These are phyloP conservation scores for Drosophila nigritarsus DNA, from an alignment of 2,888 invertebrate species.

Conservation along the genomic window DNA sequence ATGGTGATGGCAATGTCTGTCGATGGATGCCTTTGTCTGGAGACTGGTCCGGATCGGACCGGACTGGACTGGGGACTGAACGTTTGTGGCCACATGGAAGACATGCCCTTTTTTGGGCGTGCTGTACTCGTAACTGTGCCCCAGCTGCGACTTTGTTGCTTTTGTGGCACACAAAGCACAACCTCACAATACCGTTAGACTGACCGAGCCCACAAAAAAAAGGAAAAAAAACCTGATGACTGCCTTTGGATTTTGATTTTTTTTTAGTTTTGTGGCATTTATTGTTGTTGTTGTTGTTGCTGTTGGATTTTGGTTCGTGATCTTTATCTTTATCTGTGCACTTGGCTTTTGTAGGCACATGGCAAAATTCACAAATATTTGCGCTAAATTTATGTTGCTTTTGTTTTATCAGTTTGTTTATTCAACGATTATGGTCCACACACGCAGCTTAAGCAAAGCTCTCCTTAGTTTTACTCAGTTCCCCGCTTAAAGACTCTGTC, in stretches of 20 bases:
- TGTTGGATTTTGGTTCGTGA: slow-evolving; percentile 45
- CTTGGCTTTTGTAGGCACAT: slow-evolving; percentile 55
- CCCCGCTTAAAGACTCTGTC: slow-evolving; percentile 25
- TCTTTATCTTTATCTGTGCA: slow-evolving; percentile 70
- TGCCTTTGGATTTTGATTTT: slow-evolving; percentile 40
- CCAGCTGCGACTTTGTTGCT: slow-evolving; percentile 45
- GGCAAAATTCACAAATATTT: slow-evolving; percentile 71
- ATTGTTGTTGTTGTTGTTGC: slow-evolving; percentile 4
- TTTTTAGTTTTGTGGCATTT: slow-evolving; percentile 23
- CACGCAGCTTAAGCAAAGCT: slow-evolving; percentile 1
- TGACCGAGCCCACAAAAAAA: slow-evolving; percentile 50
- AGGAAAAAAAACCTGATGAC: slow-evolving; percentile 33
- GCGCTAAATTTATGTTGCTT: slow-evolving; percentile 68
- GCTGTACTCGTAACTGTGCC: slow-evolving; percentile 52
- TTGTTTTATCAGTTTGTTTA: slow-evolving; percentile 78
- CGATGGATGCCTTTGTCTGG: slow-evolving; percentile 62
- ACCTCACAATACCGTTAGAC: slow-evolving; percentile 65
- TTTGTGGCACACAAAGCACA: slow-evolving; percentile 55
- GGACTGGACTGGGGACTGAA: not conserved
- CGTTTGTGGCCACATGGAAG: slow-evolving; percentile 49
- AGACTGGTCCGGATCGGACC: slow-evolving; percentile 2
- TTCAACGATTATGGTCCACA: slow-evolving; percentile 64
- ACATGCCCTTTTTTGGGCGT: slow-evolving; percentile 75
- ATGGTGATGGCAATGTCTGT: slow-evolving; percentile 27
- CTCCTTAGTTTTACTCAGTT: not conserved